Conservation (phyloP, 2,797 vertebrate species). For the Pyrocephalus nanus region DNA sequence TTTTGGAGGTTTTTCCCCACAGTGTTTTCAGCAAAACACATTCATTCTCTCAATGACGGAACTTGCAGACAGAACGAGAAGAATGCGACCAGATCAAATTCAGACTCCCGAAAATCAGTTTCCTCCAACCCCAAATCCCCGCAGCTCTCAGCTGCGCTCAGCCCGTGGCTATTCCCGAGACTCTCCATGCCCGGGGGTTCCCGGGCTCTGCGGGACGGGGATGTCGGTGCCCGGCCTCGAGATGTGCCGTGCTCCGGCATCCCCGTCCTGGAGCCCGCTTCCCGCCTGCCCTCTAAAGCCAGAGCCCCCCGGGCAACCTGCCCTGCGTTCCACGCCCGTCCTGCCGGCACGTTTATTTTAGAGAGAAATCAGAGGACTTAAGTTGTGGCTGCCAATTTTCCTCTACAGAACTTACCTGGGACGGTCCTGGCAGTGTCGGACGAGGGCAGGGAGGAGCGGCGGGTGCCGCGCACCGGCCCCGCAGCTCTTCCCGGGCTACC, state of each 20-base stretch:
- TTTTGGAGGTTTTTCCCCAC: not conserved
- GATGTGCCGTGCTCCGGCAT: not conserved
- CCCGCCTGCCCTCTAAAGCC: not conserved
- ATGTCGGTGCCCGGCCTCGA: not conserved
- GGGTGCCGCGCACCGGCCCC: not conserved
- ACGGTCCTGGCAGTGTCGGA: not conserved
- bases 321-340: not conserved
- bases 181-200: not conserved
- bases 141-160: not conserved
- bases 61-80: not conserved
- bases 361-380: accelerated
- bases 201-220: not conserved
- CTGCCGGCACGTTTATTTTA: not conserved
- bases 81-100: not conserved
- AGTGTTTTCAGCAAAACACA: not conserved
- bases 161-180: not conserved
- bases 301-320: not conserved
- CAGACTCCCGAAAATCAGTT: not conserved
- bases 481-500: not conserved
- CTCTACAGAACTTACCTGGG: not conserved
- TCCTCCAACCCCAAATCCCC: not conserved
- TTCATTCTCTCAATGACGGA: not conserved
- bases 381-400: not conserved
- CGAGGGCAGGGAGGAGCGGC: not conserved
- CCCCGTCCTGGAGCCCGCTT: not conserved